Conservation (phyloP, 2,113 vertebrate species). For the Microtus richardsoni region DNA sequence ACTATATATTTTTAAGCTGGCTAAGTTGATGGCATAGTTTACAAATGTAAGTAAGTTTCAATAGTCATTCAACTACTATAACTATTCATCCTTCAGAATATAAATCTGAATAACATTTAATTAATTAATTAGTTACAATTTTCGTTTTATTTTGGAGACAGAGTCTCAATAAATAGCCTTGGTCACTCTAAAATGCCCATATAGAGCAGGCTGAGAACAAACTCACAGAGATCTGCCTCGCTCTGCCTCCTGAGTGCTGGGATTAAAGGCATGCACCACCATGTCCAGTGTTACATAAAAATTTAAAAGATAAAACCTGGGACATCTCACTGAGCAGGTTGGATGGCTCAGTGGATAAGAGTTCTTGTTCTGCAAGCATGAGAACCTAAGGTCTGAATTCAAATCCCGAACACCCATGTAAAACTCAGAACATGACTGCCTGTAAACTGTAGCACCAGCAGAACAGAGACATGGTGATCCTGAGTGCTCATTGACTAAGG, state of each 20-base stretch:
- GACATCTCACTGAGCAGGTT: no score
- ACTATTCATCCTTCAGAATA: conserved; percentile 26
- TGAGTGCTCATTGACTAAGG: not conserved
- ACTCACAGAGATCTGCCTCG: not conserved
- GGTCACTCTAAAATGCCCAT: not conserved
- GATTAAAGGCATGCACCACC: not conserved
- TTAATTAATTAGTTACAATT: not conserved
- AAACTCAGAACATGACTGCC: not conserved
- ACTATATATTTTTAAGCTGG: not conserved
- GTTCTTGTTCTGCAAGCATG: no score
- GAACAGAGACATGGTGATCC: no score
- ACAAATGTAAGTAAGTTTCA: not conserved
- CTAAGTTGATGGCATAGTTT: not conserved
- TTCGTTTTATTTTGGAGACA: not conserved
- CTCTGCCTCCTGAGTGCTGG: not conserved
- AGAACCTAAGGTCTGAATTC: not conserved
- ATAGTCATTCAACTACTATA: not conserved
- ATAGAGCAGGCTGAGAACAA: not conserved
- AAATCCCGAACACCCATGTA: no score
- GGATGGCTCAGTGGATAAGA: not conserved
- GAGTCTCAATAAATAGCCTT: not conserved
- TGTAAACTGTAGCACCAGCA: not conserved
- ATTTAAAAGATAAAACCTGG: conserved; percentile 5
- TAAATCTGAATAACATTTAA: not conserved
- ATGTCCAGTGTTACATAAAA: not conserved